Evolutionary conservation across 2,113 vertebrate species (phyloP), one percentile per base, ranked within the genome.

Genomic region (Nycticebus coucang): DNA sequence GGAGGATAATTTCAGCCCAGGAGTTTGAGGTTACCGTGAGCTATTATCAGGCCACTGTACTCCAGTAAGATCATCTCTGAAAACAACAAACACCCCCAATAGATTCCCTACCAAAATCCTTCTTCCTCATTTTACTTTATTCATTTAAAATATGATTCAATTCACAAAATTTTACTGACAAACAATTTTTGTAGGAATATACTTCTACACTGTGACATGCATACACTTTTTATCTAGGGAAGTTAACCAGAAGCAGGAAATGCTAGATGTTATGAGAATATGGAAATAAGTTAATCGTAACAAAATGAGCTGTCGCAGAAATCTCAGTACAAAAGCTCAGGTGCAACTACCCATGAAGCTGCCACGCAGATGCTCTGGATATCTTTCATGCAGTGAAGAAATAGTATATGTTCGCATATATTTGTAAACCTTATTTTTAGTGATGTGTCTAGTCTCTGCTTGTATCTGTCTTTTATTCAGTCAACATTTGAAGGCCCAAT

Each of bases 191-290:
- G n/a, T 41, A 75, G 68, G 11, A 86, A 75, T 60, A 24, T 37
- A 45, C 28, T 86, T 90, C 57, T 24, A n/a, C 4, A 0, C 26
- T 59, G 24, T 78, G 60, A 21, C 74, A 11, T 85, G 10, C 62
- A 90, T 77, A 57, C 1, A 57, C 9, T 28, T 77, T 84, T 95
- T 78, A 35, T 85, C 75, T 66, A 81, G 57, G 26, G 57, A 66
- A 57, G 57, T 22, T 84, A 69, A 83, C 12, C 72, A 75, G 78
- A 89, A 91, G 68, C 30, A 89, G 30, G 64, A 62, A 83, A 82
- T 74, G 66, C 15, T 93, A 79, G 62, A 50, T 37, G 11, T 50
- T 94, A 53, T 30, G 74, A 96, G 57, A 66, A 97, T 62, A 68
- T 57, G 4, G 22, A 93, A 80, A 68, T 33, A n/a, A 85, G 62